A percentile compares a stretch with the other conserved stretches of the same genome.
These are phyloP conservation scores for Galaxias olidus DNA, from an alignment of 2,797 vertebrate genomes.

Conservation along the genomic window DNA sequence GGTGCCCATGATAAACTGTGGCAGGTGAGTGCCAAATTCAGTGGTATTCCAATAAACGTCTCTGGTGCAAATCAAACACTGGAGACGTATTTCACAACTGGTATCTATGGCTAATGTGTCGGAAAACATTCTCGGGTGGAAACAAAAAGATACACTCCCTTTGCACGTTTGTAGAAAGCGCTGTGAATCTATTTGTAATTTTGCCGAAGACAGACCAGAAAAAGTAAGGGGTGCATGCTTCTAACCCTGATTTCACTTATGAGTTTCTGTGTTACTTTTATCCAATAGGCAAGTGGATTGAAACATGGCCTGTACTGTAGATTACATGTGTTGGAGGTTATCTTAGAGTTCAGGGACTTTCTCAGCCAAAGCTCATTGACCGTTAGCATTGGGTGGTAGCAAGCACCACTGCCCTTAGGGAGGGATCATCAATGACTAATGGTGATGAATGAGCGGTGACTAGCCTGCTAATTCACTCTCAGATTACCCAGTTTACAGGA, in stretches of 20 bases:
- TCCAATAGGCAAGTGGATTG: too few species aligned
- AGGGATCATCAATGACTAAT: conserved; percentile 26
- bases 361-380: conserved; percentile 10
- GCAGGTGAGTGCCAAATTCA: not conserved
- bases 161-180: too few species aligned
- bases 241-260: too few species aligned
- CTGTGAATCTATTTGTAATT: too few species aligned
- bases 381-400: not conserved
- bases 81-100: not conserved
- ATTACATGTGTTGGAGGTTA: not conserved
- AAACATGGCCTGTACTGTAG: too few species aligned
- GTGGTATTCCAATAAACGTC: conserved; percentile 8
- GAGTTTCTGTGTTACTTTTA: too few species aligned
- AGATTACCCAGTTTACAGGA: conserved; percentile 28
- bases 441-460: conserved; percentile 16
- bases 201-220: too few species aligned
- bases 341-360: not conserved
- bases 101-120: not conserved
- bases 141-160: too few species aligned
- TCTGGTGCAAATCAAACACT: not conserved
- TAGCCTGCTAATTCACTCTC: conserved; percentile 33
- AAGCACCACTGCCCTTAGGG: not conserved
- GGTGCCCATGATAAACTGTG: conserved; percentile 12
- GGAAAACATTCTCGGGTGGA: too few species aligned
- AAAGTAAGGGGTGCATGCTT: too few species aligned